These are phyloP conservation scores for Malurus cyaneus DNA, from an alignment of 2,113 vertebrate genomes.

Conservation along the genomic window DNA sequence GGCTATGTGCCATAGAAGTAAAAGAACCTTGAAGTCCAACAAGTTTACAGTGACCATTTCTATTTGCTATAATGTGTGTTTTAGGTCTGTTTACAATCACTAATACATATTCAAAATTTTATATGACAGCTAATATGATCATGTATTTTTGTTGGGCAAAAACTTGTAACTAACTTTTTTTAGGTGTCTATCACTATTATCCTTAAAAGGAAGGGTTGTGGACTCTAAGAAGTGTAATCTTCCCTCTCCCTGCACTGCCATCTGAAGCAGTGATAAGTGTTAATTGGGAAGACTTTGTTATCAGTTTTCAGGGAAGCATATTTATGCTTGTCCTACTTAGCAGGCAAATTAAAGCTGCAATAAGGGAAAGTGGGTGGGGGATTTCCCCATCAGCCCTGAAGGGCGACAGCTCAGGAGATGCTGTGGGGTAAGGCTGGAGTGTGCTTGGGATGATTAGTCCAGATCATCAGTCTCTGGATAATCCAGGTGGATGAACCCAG, in stretches of 20 bases:
- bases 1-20: background rate
- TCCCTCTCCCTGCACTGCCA: background rate
- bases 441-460: background rate
- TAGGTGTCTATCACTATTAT: background rate
- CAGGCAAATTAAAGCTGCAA: background rate
- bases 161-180: background rate
- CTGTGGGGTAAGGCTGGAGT: background rate
- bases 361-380: background rate
- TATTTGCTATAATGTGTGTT: background rate
- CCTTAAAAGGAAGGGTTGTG: background rate
- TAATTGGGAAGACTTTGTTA: conserved; percentile 2
- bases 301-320: background rate
- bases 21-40: background rate
- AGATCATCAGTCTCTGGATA: background rate
- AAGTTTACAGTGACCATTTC: background rate
- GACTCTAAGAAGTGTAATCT: background rate
- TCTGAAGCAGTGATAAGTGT: background rate
- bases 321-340: background rate
- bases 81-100: background rate
- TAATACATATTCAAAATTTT: background rate
- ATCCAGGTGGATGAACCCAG: background rate
- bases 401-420: background rate
- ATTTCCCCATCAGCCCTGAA: background rate
- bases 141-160: background rate
- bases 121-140: background rate